Conservation (phyloP, 2,113 vertebrate genomes). For the Gadus chalcogrammus region DNA sequence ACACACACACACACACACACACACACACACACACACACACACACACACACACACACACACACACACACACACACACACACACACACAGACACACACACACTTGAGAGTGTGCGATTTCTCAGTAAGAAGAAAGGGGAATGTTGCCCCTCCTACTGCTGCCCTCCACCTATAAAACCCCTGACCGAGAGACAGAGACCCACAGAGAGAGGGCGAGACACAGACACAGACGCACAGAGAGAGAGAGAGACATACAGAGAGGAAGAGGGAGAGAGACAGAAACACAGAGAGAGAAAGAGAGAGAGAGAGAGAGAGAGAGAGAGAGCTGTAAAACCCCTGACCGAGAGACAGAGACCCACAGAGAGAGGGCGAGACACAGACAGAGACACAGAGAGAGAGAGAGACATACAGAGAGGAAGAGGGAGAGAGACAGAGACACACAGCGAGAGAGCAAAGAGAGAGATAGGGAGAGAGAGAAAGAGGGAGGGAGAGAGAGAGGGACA, state of each 20-base stretch:
- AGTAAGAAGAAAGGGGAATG: too few relatives aligned
- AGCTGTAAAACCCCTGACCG: too few relatives aligned
- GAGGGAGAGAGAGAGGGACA: neutral
- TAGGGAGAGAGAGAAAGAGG: neutral
- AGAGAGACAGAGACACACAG: too few relatives aligned
- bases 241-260: neutral
- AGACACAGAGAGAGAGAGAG: too few relatives aligned
- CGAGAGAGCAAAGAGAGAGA: too few relatives aligned
- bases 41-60: neutral
- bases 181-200: neutral
- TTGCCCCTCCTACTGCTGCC: too few relatives aligned
- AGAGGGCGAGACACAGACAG: too few relatives aligned
- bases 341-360: too few relatives aligned
- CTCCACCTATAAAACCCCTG: too few relatives aligned
- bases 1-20: neutral
- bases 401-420: too few relatives aligned
- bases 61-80: neutral
- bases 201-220: neutral
- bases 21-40: neutral
- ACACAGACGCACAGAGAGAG: neutral
- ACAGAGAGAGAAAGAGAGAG: neutral
- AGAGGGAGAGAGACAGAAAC: neutral
- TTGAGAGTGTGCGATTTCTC: neutral
- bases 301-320: too few relatives aligned
- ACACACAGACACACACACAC: neutral